Base-by-base conservation (phyloP, 1,140 invertebrate species). In the Heliothis virescens region DNA sequence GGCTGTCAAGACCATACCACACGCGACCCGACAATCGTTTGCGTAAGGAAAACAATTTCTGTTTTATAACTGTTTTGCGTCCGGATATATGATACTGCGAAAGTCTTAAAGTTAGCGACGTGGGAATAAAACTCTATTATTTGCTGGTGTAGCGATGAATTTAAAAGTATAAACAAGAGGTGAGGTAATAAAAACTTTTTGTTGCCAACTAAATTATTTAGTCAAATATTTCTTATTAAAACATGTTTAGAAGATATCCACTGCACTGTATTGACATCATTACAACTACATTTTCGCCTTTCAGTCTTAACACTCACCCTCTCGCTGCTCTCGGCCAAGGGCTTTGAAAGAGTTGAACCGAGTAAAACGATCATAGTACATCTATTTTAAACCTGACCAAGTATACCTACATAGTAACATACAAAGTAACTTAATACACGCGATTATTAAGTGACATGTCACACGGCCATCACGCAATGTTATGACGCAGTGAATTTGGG, bases 1-100 rank as follows among this genome's bases (percentile, higher is more conserved):
- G 62, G 13, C 76, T 59, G 76, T 78, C 76, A 78, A 78, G 69
- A 69, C 26, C 65, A 69, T 62, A 48, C 41, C 65, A 69, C 76
- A 78, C 62, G 76, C 76, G 53, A 78, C 62, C 59, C 52, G 7
- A 78, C 52, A 69, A 53, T 26, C 50, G 52, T 47, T 63, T 73
- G 21, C 65, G 47, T 69, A 69, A 65, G 29, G 47, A 69, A 50
- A 69, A 69, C 48, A 69, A 26, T 69, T 34, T 52, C 12, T 53
- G 65, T 50, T 69, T 53, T 53, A 16, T 52, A 53, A 52, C 47
- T 47, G 59, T 18, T 57, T 34, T 60, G 13, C 59, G 18, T 26
- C 59, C 18, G 15, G n/a, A 41, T 16, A 65, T 65, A 13, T 29
- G 13, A 21, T 59, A 59, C 55, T 18, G 9, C n/a, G 16, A 21